Evolutionary conservation across 2,888 invertebrate genomes (phyloP), one percentile per base, ranked within the genome.

Genomic region (Athripsodes cinereus): DNA sequence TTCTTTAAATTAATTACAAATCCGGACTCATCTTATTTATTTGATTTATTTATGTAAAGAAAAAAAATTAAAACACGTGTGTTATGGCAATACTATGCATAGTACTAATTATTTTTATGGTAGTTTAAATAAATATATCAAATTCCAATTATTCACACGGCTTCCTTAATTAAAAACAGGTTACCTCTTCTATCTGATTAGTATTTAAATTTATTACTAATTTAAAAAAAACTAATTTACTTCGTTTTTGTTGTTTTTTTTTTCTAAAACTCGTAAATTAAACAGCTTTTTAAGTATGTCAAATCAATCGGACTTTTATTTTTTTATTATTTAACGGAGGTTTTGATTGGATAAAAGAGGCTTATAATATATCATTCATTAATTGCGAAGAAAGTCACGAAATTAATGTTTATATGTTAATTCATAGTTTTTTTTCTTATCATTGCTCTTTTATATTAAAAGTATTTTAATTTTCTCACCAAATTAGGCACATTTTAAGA

Each of bases 51-150:
- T n/a, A n/a, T n/a, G n/a, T n/a, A n/a, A n/a, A n/a, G n/a, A n/a
- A n/a, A n/a, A n/a, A n/a, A n/a, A 40, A 40, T 40, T 40, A 40
- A 40, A 40, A 13, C 40, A 40, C 40, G 40, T 40, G 40, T 40
- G 13, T 8, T 13, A 13, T 8, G 13, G 3, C 2, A 40, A 3
- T n/a, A 40, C 13, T 16, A 40, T 40, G 13, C 40, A 40, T 5
- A 13, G 3, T 8, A 40, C 40, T 40, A 40, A 40, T 40, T 40
- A 40, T n/a, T 40, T 40, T 40, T 40, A 3, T 40, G 16, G 40
- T 40, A 40, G 40, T 16, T 40, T 13, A 40, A 40, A 40, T 40
- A 40, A 40, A 40, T 40, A 40, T 40, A 40, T 40, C 40, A 40
- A 40, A 40, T 3, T 8, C 5, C 13, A 40, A 40, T 40, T 40